Evolutionary conservation across 2,797 vertebrate genomes (phyloP), one percentile per base, ranked within the genome.

Genomic region (Halcyon badia): DNA sequence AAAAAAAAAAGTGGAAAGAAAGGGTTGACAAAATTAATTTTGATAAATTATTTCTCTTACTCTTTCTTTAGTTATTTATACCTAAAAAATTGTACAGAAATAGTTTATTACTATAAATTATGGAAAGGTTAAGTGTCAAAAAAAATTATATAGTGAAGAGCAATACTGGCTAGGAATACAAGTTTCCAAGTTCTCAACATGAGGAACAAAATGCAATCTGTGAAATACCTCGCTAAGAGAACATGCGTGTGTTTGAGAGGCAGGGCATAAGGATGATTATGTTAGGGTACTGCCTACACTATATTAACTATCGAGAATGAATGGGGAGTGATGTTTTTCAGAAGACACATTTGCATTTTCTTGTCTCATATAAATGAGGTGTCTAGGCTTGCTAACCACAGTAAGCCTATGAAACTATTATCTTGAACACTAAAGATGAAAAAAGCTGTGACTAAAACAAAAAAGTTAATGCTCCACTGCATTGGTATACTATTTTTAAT

Each of bases 1-100:
- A 62, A 83, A 97, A 82, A 97, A 82, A 60, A 96, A 84, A 81
- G 87, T 84, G 52, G 28, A 86, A 87, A 89, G 44, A 80, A 62
- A 89, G 30, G 58, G 65, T 86, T 90, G 77, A 85, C 44, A 75
- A 94, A 95, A 93, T 62, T 46, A 8, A 69, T 78, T 90, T 83
- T 62, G 28, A 82, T 25, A 92, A 73, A 93, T 65, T 14, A 64
- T 66, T 90, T 87, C 18, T 83, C 42, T 64, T 62, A 69, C 25
- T 87, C 51, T 44, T 88, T 85, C n/a, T 86, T 86, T 28, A 57
- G 16, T 22, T 37, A 70, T 65, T 77, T 88, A 89, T 64, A 87
- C 48, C 42, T 48, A 22, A 78, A 94, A 85, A 68, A 64, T 44
- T 86, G 26, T 52, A 89, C 3, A 66, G 39, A 56, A 87, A 65